Conservation (phyloP, 2,113 vertebrate genomes). For the Lepisosteus osseus region DNA sequence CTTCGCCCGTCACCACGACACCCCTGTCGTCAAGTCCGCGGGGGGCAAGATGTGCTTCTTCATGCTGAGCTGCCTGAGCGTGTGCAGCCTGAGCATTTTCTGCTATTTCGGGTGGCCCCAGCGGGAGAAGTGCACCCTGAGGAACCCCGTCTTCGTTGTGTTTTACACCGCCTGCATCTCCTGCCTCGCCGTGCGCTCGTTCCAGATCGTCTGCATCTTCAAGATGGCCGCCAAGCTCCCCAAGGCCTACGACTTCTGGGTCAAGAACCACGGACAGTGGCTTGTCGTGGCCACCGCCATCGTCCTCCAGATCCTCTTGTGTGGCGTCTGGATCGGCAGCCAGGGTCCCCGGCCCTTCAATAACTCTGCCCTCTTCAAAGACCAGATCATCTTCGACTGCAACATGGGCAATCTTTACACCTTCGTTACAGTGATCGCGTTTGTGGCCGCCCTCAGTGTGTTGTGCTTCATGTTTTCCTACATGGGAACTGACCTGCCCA, state of each 20-base stretch:
- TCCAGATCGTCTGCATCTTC: constrained; percentile 82
- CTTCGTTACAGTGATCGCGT: constrained; percentile 1
- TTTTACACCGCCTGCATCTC: constrained; percentile 71
- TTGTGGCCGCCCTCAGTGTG: constrained; percentile 46
- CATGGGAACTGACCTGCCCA: constrained; percentile 81
- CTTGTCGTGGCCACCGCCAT: constrained; percentile 54
- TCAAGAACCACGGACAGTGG: constrained; percentile 61
- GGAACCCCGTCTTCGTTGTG: constrained; percentile 53
- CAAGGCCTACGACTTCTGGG: constrained; percentile 62
- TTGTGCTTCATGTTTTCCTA: constrained; percentile 79
- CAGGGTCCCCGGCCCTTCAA: constrained; percentile 46
- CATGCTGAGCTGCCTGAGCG: constrained; percentile 69
- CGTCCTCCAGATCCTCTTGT: constrained; percentile 46
- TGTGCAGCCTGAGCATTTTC: constrained; percentile 62
- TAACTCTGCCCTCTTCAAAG: constrained; percentile 33
- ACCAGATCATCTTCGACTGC: constrained; percentile 68
- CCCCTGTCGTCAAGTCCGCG: constrained; percentile 77
- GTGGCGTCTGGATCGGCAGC: constrained; percentile 31
- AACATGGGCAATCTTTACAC: not conserved
- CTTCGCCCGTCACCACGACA: constrained; percentile 67
- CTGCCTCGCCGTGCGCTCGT: constrained; percentile 71
- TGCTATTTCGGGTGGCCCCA: constrained; percentile 71
- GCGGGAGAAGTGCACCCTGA: constrained; percentile 49
- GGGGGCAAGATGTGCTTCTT: constrained; percentile 77
- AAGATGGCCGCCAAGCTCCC: constrained; percentile 73